Base-by-base conservation (phyloP, 2,888 invertebrate species). In the Himalopsyche anomala region DNA sequence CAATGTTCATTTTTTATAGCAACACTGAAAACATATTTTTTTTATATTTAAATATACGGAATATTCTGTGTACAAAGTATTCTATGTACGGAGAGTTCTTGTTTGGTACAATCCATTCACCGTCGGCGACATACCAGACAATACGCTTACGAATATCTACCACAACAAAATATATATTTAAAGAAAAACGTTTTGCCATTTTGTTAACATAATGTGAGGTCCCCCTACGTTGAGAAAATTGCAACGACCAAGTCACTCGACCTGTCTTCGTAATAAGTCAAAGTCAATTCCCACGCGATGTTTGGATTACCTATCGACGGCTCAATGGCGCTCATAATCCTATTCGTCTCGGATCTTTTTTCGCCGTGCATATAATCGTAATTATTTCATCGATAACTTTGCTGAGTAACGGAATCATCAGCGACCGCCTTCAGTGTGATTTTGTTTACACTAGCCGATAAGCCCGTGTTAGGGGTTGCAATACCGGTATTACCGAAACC, bases 361-460 rank as follows among this genome's bases (percentile, higher is more conserved):
- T 6, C 62, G 5, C 11, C 62, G 62, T 62, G 62, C 62, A 62
- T 62, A 28, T 62, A 62, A 62, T 62, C 11, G 9, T 2, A 62
- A 62, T 62, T 62, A 62, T 62, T 62, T 62, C 62, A 62, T 62
- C 62, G 62, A 62, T 62, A 19, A 19, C 19, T 62, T 62, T 62
- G 19, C 62, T 11, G 62, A 28, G 11, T 62, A 62, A 62, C 62
- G 62, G 62, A 62, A 62, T n/a, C 62, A 19, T 62, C 28, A 9
- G 51, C 51, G 62, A 19, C 4, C 62, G 62, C 62, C 9, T 62
- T 11, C 19, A 62, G 15, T 8, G 62, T 19, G 9, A 19, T 62
- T 62, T 9, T 62, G 11, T 19, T 19, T 51, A 15, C 51, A 51
- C 51, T 51, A 51, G 51, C 51, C 51, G 15, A 51, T 51, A 1